Evolutionary conservation across 2,113 vertebrate genomes (phyloP), one percentile per base, ranked within the genome.

Genomic region (Corythaixoides concolor): DNA sequence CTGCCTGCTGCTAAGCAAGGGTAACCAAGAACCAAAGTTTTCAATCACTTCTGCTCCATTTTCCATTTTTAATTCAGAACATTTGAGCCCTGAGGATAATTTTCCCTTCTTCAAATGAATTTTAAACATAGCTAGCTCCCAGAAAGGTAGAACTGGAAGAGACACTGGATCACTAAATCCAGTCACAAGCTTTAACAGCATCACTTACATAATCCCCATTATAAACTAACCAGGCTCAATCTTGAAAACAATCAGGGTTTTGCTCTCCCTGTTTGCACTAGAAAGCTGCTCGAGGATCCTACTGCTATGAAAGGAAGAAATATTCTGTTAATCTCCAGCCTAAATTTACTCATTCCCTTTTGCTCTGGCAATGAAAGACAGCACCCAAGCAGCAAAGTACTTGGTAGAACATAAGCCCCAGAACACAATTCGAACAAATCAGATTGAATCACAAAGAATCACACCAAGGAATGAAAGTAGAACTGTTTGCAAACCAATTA

Each of bases 251-350:
- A 3, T 21, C 8, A 2, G 49, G 58, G 43, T 52, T 94, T 83
- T 85, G 24, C 39, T 91, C 43, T 88, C 70, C 17, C 39, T 87
- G 9, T 79, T 85, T 60, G 50, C 77, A 76, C 53, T 58, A 82
- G 53, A 85, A 91, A 89, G 74, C 35, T 94, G 53, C 58, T 86
- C 12, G 15, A 89, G 39, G 60, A 92, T 89, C 69, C 41, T 64
- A 89, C 43, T 91, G 43, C 58, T 92, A 67, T 37, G 62, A 96
- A 96, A 96, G 72, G 66, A 91, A 95, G 83, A 95, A 82, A 72
- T 39, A 94, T 32, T 89, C 62, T 91, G 58, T 60, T 93, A 75
- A 53, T 81, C 43, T 73, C 60, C 66, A 76, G 52, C 58, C 77
- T 93, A 85, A 88, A 94, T 89, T 91, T 94, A 74, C 49, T 92